phyloP scores from a whole-genome alignment of 2,888 invertebrate genomes.

The Mayetiola destructor region DNA sequence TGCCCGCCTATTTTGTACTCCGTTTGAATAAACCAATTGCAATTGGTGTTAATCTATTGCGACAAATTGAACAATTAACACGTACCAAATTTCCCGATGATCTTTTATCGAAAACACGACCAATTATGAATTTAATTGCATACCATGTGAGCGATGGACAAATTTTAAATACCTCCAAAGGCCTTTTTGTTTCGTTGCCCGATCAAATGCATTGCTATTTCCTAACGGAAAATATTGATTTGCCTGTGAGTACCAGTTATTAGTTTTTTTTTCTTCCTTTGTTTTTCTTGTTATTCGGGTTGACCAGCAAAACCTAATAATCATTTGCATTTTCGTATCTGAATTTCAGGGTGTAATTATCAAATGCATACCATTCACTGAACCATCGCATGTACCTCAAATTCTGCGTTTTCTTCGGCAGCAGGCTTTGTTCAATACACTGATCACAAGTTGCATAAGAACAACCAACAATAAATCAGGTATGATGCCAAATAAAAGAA shows the following conservation, averaged over 20 bases:
- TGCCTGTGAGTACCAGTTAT: slow-evolving; percentile 55
- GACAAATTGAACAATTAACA: slow-evolving; percentile 47
- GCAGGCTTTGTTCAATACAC: slow-evolving; percentile 81
- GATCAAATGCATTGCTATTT: slow-evolving; percentile 92
- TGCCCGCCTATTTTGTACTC: slow-evolving; percentile 82
- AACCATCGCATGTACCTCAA: slow-evolving; percentile 81
- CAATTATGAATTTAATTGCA: slow-evolving; percentile 63
- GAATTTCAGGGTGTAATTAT: slow-evolving; percentile 28
- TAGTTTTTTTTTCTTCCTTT: not conserved
- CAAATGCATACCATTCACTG: slow-evolving; percentile 75
- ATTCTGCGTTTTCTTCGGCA: slow-evolving; percentile 72
- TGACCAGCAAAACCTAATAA: not conserved
- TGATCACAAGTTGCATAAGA: slow-evolving; percentile 78
- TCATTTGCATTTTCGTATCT: slow-evolving; percentile 2
- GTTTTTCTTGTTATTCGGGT: not conserved
- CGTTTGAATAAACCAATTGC: slow-evolving; percentile 71
- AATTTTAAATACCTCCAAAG: slow-evolving; percentile 58
- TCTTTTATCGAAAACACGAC: slow-evolving; percentile 32
- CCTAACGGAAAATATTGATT: slow-evolving; percentile 63
- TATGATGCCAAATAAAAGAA: slow-evolving; percentile 28
- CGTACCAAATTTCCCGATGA: slow-evolving; percentile 42
- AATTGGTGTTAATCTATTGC: slow-evolving; percentile 60
- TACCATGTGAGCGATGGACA: slow-evolving; percentile 62
- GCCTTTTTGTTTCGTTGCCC: slow-evolving; percentile 76
- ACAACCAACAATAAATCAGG: slow-evolving; percentile 65